phyloP scores from a whole-genome alignment of 1,140 invertebrate genomes.

The Stegodyphus mimosarum region DNA sequence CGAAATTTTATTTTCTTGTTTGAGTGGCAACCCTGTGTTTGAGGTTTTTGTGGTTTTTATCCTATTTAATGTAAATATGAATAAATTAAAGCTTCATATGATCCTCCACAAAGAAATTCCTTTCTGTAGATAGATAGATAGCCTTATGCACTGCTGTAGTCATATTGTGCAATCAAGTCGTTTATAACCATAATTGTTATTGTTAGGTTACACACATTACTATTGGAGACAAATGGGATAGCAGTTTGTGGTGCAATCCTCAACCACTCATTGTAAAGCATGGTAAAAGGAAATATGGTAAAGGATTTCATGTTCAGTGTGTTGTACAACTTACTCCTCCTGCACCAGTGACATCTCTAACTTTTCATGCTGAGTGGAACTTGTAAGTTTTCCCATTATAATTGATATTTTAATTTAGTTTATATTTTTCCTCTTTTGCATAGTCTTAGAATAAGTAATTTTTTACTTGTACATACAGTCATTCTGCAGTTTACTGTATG shows the following conservation, averaged over 20 bases:
- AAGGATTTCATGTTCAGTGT: constrained; percentile 81
- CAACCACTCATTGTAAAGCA: constrained; percentile 72
- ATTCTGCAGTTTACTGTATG: neutral
- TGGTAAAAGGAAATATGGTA: constrained; percentile 69
- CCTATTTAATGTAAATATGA: too few species aligned
- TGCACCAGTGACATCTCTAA: constrained; percentile 89
- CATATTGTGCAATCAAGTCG: too few species aligned
- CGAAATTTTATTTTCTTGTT: too few species aligned
- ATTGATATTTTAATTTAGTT: neutral
- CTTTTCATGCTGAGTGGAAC: constrained; percentile 88
- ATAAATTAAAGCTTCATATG: too few species aligned
- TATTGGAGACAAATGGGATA: constrained; percentile 53
- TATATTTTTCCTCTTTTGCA: too few species aligned
- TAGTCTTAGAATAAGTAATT: too few species aligned
- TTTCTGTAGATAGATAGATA: too few species aligned
- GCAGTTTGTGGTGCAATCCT: constrained; percentile 39
- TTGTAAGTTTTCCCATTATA: constrained; percentile 25
- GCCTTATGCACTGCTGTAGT: too few species aligned
- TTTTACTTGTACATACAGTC: neutral
- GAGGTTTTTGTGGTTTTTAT: too few species aligned
- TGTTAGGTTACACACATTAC: constrained; percentile 42
- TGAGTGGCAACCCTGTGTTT: too few species aligned
- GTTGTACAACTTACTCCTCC: constrained; percentile 93
- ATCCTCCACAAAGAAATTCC: too few species aligned
- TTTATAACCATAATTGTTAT: too few species aligned